A percentile compares a stretch with the other conserved stretches of the same genome.
Conservation (phyloP, 30 jellyfish, hydroid and myxozoan species). For the Cassiopea andromeda region DNA sequence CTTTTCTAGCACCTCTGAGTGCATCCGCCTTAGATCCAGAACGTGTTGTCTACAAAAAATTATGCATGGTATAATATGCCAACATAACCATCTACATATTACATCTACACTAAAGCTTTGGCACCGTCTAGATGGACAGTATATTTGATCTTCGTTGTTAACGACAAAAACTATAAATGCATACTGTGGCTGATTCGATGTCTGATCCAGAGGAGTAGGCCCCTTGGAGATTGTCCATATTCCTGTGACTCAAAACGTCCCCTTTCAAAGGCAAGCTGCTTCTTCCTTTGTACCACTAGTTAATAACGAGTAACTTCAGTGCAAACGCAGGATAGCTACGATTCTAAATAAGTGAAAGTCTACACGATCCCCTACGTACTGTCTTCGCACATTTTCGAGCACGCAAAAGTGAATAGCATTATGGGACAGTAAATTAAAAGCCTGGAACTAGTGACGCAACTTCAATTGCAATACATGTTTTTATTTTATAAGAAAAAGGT, state of each 20-base stretch:
- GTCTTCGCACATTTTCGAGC: neutral
- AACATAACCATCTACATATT: too few relatives aligned
- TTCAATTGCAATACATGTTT: neutral
- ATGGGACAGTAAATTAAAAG: neutral
- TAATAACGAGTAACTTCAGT: neutral
- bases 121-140: neutral
- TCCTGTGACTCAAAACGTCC: neutral
- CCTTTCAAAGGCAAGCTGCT: neutral
- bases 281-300: neutral
- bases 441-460: neutral
- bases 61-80: too few relatives aligned
- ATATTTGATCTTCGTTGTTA: neutral
- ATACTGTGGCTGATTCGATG: slow-evolving; percentile 32
- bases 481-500: neutral
- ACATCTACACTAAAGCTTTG: neutral
- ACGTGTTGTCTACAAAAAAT: too few relatives aligned
- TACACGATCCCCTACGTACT: neutral
- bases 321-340: neutral
- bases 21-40: too few relatives aligned
- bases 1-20: too few relatives aligned
- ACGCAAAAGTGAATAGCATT: neutral
- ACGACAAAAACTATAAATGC: neutral
- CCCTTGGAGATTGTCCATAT: slow-evolving; percentile 61
- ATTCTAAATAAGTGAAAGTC: neutral
- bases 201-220: slow-evolving; percentile 68